phyloP scores from a whole-genome alignment of 1,140 invertebrate species.

The Drosophila virilis region DNA sequence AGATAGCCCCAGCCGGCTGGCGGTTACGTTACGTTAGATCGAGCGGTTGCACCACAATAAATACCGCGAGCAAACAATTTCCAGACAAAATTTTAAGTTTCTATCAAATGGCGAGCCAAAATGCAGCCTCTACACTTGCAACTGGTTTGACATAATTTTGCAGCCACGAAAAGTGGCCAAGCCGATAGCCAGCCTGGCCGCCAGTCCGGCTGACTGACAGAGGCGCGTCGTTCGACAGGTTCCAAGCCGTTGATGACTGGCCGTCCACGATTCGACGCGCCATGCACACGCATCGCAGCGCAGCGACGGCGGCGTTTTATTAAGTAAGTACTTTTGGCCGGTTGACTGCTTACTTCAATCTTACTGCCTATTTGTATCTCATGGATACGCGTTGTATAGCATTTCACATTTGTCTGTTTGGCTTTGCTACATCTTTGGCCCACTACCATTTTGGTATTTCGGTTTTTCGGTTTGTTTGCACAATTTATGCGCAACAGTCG shows the following conservation, averaged over 20 bases:
- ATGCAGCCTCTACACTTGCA: constrained; percentile 38
- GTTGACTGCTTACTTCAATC: constrained; percentile 4
- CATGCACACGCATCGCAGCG: constrained; percentile 11
- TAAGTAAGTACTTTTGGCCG: constrained; percentile 31
- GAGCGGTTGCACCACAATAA: constrained; percentile 44
- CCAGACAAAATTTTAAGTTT: constrained; percentile 7
- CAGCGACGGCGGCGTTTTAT: constrained; percentile 7
- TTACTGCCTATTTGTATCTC: constrained; percentile 63
- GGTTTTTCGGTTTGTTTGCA: constrained; percentile 70
- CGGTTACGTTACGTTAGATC: constrained; percentile 33
- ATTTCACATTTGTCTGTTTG: constrained; percentile 44
- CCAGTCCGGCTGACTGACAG: constrained; percentile 26
- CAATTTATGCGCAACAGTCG: constrained; percentile 64
- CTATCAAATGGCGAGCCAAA: constrained; percentile 31
- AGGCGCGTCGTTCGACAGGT: constrained; percentile 18
- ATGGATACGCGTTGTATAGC: constrained; percentile 41
- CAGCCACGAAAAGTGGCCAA: constrained; percentile 31
- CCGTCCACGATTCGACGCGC: background rate
- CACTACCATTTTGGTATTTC: constrained; percentile 52
- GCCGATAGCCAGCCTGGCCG: constrained; percentile 25
- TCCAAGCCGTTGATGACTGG: constrained; percentile 8
- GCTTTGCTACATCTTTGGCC: constrained; percentile 37
- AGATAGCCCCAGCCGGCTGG: constrained; percentile 2
- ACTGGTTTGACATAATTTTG: constrained; percentile 76
- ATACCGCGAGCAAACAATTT: constrained; percentile 31